These are phyloP conservation scores for Ramphastos sulfuratus DNA, from an alignment of 2,113 vertebrate species.

Conservation along the genomic window DNA sequence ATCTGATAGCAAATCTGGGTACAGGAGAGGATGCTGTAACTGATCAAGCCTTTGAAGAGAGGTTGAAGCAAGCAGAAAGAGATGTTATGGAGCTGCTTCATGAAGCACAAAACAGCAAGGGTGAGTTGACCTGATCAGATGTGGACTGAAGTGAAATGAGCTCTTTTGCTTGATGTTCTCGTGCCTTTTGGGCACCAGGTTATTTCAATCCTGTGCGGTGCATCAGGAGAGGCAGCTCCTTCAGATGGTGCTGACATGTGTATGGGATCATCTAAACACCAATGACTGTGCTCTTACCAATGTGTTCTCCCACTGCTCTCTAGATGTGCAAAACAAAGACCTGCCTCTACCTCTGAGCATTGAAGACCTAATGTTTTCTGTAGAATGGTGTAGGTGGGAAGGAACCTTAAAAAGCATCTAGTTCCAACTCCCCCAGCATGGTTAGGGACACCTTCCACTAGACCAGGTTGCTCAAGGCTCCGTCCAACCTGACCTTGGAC, in stretches of 20 bases:
- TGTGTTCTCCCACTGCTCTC: neutral
- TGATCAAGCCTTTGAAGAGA: conserved; percentile 91
- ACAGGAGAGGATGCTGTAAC: conserved; percentile 84
- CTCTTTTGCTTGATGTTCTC: neutral
- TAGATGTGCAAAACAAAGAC: neutral
- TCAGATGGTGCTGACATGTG: neutral
- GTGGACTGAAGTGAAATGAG: neutral
- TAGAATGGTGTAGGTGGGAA: too few relatives aligned
- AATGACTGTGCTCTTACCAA: neutral
- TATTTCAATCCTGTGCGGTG: neutral
- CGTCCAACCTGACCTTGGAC: too few relatives aligned
- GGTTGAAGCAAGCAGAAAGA: conserved; percentile 89
- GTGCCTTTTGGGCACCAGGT: neutral
- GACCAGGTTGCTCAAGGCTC: too few relatives aligned
- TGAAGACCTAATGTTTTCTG: too few relatives aligned
- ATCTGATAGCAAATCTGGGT: conserved; percentile 87
- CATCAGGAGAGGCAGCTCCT: neutral
- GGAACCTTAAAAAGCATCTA: too few relatives aligned
- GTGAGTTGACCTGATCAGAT: conserved; percentile 59
- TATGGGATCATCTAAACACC: neutral
- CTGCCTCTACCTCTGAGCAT: neutral
- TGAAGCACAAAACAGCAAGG: conserved; percentile 91
- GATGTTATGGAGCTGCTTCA: conserved; percentile 87
- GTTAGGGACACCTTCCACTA: too few relatives aligned
- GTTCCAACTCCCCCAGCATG: too few relatives aligned